These are phyloP conservation scores for Trichonephila clavata DNA, from an alignment of 1,140 invertebrate genomes.

Conservation along the genomic window DNA sequence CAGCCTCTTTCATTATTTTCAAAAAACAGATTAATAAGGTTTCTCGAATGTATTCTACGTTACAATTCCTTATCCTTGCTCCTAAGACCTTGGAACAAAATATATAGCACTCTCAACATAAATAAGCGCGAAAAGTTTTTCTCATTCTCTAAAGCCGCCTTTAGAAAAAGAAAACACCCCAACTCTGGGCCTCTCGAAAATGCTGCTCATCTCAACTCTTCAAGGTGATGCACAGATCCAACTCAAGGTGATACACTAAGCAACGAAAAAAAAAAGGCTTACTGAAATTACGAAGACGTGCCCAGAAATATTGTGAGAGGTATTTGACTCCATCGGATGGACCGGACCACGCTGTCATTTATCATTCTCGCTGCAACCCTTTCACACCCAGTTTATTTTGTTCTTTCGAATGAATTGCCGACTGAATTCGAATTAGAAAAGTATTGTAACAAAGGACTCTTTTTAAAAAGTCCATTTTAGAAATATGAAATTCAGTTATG, in stretches of 20 bases:
- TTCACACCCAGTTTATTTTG: neutral
- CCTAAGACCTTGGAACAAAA: neutral
- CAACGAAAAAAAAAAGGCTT: neutral
- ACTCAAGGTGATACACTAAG: neutral
- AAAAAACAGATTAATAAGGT: neutral
- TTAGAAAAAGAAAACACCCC: neutral
- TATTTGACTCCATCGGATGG: neutral
- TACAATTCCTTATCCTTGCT: neutral
- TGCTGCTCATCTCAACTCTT: neutral
- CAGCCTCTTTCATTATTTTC: neutral
- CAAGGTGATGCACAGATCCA: neutral
- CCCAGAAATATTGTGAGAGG: neutral
- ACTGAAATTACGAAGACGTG: slow-evolving; percentile 13
- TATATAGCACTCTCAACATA: neutral
- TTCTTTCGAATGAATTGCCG: too few species aligned
- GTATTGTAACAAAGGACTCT: too few species aligned
- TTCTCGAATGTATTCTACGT: neutral
- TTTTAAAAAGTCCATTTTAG: too few species aligned
- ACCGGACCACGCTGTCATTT: neutral
- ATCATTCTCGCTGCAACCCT: neutral
- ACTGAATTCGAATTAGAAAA: too few species aligned
- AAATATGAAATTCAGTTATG: too few species aligned
- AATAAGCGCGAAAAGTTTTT: neutral
- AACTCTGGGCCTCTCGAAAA: neutral
- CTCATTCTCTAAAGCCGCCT: neutral